A percentile compares a stretch with the other conserved stretches of the same genome.
Conservation (phyloP, 2,797 vertebrate species). For the Xerus rutilus region DNA sequence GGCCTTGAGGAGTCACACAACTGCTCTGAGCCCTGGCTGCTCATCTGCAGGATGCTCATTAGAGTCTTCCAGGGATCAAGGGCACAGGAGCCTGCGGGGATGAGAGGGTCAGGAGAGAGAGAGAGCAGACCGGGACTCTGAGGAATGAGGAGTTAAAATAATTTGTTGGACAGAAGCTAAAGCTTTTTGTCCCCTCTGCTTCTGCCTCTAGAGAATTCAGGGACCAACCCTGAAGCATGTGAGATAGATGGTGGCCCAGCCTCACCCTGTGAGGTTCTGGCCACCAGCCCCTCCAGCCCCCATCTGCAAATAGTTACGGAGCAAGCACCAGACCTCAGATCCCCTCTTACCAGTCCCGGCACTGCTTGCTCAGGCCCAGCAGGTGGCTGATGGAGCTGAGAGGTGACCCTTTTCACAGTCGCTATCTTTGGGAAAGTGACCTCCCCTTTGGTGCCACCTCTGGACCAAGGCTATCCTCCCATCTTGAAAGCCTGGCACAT, state of each 20-base stretch:
- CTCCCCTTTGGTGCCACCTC: neutral
- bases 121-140: neutral
- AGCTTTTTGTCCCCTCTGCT: neutral
- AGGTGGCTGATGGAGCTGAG: neutral
- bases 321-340: accelerated
- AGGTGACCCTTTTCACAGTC: accelerated
- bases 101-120: neutral
- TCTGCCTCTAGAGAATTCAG: neutral
- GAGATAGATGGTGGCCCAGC: accelerated
- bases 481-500: neutral
- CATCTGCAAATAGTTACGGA: accelerated
- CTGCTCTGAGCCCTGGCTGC: neutral
- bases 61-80: neutral
- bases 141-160: too few relatives aligned
- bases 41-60: neutral
- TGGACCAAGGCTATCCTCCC: neutral
- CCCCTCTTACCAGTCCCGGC: too few relatives aligned
- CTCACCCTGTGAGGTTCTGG: neutral
- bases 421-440: neutral
- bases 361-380: too few relatives aligned
- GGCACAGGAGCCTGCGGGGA: neutral
- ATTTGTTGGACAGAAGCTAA: neutral
- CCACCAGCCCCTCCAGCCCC: neutral
- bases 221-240: neutral
- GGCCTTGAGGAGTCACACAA: neutral